Conservation (phyloP, 1,140 invertebrate genomes). For the Apocrypta bakeri region DNA sequence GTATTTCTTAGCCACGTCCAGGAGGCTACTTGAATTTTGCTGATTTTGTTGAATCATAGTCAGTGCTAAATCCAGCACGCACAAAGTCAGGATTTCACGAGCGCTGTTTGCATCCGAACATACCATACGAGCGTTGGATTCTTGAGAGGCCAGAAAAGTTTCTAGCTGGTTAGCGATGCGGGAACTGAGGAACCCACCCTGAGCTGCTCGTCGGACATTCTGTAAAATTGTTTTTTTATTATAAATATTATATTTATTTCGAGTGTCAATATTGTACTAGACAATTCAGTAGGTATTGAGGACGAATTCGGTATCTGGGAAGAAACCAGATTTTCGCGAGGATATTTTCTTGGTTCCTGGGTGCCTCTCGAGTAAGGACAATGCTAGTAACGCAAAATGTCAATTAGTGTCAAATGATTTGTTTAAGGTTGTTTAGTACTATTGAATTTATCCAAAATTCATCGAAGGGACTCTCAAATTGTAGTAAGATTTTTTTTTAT, state of each 20-base stretch:
- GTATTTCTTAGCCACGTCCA: constrained; percentile 64
- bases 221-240: constrained; percentile 34
- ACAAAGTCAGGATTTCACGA: constrained; percentile 63
- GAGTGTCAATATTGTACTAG: no score
- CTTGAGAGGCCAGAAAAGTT: constrained; percentile 66
- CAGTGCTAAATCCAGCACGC: constrained; percentile 64
- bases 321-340: no score
- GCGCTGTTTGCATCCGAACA: constrained; percentile 45
- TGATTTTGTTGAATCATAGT: constrained; percentile 56
- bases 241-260: background rate
- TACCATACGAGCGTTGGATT: constrained; percentile 56
- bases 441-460: no score
- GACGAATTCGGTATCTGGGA: no score
- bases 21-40: constrained; percentile 52
- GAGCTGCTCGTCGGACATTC: constrained; percentile 64
- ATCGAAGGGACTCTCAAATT: no score
- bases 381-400: no score
- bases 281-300: no score
- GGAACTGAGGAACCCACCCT: constrained; percentile 62
- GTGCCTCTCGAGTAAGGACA: no score
- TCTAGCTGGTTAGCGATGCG: constrained; percentile 63
- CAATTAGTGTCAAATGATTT: no score
- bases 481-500: no score
- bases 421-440: no score
- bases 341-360: no score